These are phyloP conservation scores for Branchipolynoe longqiensis DNA, from an alignment of 2,888 invertebrate species.

Conservation along the genomic window DNA sequence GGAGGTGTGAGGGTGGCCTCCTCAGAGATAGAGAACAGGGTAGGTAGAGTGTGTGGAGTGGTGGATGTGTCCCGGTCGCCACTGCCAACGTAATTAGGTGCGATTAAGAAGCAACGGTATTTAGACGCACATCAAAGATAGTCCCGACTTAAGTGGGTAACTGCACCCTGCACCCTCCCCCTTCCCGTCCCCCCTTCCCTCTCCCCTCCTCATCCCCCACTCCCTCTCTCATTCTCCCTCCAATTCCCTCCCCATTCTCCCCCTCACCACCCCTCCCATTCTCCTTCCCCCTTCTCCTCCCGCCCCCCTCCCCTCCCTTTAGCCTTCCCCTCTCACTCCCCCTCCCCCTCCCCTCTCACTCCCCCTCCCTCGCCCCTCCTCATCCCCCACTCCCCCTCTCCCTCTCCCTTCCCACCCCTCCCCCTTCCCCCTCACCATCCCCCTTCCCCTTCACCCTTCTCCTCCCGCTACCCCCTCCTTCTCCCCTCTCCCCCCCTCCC, in stretches of 20 bases:
- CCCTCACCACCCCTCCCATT: no score
- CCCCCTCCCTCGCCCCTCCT: neutral
- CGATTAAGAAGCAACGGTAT: slow-evolving; percentile 40
- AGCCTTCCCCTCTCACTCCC: neutral
- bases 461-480: neutral
- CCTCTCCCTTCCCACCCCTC: neutral
- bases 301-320: neutral
- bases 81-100: slow-evolving; percentile 9
- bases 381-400: neutral
- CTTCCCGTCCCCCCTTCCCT: neutral
- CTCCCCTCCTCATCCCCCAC: neutral
- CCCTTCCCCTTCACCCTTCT: neutral
- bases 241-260: no score
- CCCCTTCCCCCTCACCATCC: neutral
- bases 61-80: no score
- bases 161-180: neutral
- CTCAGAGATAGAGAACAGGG: no score
- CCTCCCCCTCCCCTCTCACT: neutral
- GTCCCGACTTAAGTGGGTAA: neutral
- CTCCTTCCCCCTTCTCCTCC: neutral
- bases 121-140: slow-evolving; percentile 10
- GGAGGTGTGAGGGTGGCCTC: no score
- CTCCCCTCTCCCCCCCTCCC: neutral
- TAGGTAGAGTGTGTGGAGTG: no score
- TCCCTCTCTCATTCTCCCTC: neutral